Percentiles rank a stretch among this genome's conserved stretches.
Conservation (phyloP, 2,888 invertebrate species). For the Diarsia mendica region DNA sequence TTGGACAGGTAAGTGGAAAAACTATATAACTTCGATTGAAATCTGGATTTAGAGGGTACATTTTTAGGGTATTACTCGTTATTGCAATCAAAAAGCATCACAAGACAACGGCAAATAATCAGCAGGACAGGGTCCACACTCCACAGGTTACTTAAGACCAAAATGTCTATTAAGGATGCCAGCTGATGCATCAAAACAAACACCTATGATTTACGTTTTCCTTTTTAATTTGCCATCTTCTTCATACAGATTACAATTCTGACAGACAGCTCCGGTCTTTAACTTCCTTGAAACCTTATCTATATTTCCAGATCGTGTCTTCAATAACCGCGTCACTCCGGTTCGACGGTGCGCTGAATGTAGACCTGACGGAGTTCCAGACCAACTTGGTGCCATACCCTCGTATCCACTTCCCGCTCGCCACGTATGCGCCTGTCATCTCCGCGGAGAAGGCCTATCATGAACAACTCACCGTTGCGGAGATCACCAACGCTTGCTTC, state of each 20-base stretch:
- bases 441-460: constrained; percentile 98
- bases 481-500: constrained; percentile 98
- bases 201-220: neutral
- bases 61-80: too few relatives aligned
- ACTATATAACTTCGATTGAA: neutral
- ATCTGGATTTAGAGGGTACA: neutral
- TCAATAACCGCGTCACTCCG: constrained; percentile 98
- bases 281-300: neutral
- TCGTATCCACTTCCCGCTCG: constrained; percentile 98
- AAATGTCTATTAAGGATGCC: neutral
- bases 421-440: constrained; percentile 97
- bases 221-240: neutral
- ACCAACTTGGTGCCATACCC: constrained; percentile 98
- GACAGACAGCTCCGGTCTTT: neutral
- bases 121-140: neutral
- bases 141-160: neutral
- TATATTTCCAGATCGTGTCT: constrained; percentile 93
- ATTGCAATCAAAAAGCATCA: too few relatives aligned
- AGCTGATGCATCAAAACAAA: neutral
- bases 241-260: neutral
- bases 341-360: constrained; percentile 97
- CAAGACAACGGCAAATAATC: neutral
- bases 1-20: constrained; percentile 91
- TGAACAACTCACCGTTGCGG: constrained; percentile 96
- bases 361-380: constrained; percentile 98